Evolutionary conservation across 37 sponge, comb jelly and placozoan genomes (phyloP).

Genomic region (Hexactinellida sp.): DNA sequence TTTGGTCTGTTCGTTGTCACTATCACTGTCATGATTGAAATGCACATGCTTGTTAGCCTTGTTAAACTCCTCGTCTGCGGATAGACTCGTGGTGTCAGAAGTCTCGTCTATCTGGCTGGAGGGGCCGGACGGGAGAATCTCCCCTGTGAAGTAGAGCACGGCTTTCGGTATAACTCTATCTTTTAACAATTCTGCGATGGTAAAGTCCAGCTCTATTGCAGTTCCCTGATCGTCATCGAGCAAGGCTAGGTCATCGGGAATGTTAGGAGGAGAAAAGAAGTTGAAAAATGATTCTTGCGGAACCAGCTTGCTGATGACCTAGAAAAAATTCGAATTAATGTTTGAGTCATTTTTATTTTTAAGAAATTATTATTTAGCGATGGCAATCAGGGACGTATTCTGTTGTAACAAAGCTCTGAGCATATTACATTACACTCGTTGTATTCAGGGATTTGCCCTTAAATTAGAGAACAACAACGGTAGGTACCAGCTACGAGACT

Average conservation of each 20-base stretch:
- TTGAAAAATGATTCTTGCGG: conserved; percentile 9
- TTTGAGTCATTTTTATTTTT: too few species aligned
- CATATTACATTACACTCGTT: too few species aligned
- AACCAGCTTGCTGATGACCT: conserved; percentile 7
- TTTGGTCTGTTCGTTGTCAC: not conserved
- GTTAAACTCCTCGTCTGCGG: not conserved
- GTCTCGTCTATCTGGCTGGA: not conserved
- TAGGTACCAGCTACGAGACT: too few species aligned
- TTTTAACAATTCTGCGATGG: not conserved
- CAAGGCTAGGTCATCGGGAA: not conserved
- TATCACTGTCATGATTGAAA: conserved; percentile 2
- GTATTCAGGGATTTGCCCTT: too few species aligned
- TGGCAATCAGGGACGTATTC: too few species aligned
- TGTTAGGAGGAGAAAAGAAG: not conserved
- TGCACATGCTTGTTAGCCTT: not conserved
- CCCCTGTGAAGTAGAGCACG: conserved; percentile 6
- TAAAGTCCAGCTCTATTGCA: not conserved
- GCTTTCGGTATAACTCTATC: conserved; percentile 11
- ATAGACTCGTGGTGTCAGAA: not conserved
- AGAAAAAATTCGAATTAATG: not conserved
- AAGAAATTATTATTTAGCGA: too few species aligned
- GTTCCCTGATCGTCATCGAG: not conserved
- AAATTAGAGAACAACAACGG: too few species aligned
- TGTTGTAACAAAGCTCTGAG: too few species aligned
- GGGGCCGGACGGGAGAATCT: not conserved